Base-by-base conservation (phyloP, 2,888 invertebrate species). In the Eupithecia subfuscata region DNA sequence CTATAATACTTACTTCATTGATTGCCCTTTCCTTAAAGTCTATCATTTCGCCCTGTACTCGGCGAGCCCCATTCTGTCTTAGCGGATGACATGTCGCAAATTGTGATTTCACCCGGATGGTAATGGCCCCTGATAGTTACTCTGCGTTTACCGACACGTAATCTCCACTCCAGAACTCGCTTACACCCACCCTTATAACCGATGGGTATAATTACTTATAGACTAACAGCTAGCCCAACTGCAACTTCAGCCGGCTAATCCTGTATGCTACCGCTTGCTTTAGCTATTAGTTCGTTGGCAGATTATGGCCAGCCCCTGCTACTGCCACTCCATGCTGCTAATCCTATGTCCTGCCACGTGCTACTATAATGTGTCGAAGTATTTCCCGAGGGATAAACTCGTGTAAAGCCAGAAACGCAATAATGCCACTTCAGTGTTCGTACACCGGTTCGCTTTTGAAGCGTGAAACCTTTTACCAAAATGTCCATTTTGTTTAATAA, bases 401-500 rank as follows among this genome's bases (percentile, higher is more conserved):
- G 25, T 60, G 12, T 60, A 14, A 56, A 60, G 60, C 6, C 60
- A 64, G 34, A 34, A 34, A 64, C 8, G 18, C 34, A 64, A 64
- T 16, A 64, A 8, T 18, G 9, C 34, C 25, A 60, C 12, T 60
- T 60, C 8, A 14, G 60, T 25, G 25, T 12, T 22, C 25, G 11
- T 22, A 52, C n/a, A n/a, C n/a, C 7, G 52, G 11, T 18, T 16
- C 64, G 64, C 64, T 64, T 56, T 64, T 64, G 16, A 18, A 64
- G 34, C 34, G 34, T 60, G 60, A 64, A 64, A 64, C 34, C 16
- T 64, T 64, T 63, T 63, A 63, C 25, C 63, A 63, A 30, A 63
- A 63, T 63, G 30, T 63, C 63, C 63, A 64, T 64, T 34, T 34
- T n/a, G 12, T 60, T 16, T 30, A 18, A 30, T 45, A 40, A 40